These are phyloP conservation scores for Aphaenogaster floridana DNA, from an alignment of 1,140 invertebrate genomes.

Conservation along the genomic window DNA sequence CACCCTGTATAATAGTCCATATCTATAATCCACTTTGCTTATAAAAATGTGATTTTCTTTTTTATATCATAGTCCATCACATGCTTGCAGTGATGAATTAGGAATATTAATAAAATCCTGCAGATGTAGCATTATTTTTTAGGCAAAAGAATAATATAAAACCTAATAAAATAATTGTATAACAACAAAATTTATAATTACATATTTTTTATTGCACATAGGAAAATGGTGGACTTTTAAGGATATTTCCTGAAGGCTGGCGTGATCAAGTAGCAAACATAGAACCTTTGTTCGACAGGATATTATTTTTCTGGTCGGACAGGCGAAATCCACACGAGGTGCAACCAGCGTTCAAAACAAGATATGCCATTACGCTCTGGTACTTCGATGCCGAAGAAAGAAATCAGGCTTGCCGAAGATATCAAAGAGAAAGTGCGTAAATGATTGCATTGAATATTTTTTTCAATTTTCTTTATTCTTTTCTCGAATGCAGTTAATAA, in stretches of 20 bases:
- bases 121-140: neutral
- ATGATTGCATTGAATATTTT: neutral
- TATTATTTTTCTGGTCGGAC: slow-evolving; percentile 99
- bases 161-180: neutral
- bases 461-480: neutral
- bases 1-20: too few species aligned
- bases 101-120: neutral
- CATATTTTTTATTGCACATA: slow-evolving; percentile 75
- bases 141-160: neutral
- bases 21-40: too few species aligned
- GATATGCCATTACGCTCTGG: slow-evolving; percentile 98
- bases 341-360: slow-evolving; percentile 94
- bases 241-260: slow-evolving; percentile 96
- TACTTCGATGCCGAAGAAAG: slow-evolving; percentile 97
- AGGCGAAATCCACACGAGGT: slow-evolving; percentile 98
- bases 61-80: neutral
- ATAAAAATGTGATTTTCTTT: neutral
- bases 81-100: neutral
- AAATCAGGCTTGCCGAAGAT: slow-evolving; percentile 90
- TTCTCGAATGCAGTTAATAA: neutral
- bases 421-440: slow-evolving; percentile 88
- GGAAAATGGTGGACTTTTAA: slow-evolving; percentile 91
- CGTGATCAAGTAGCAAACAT: slow-evolving; percentile 95
- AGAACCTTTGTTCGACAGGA: slow-evolving; percentile 96
- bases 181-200: neutral